Evolutionary conservation across 2,797 vertebrate species (phyloP), one percentile per base, ranked within the genome.

Genomic region (Leptatherina wallacei): DNA sequence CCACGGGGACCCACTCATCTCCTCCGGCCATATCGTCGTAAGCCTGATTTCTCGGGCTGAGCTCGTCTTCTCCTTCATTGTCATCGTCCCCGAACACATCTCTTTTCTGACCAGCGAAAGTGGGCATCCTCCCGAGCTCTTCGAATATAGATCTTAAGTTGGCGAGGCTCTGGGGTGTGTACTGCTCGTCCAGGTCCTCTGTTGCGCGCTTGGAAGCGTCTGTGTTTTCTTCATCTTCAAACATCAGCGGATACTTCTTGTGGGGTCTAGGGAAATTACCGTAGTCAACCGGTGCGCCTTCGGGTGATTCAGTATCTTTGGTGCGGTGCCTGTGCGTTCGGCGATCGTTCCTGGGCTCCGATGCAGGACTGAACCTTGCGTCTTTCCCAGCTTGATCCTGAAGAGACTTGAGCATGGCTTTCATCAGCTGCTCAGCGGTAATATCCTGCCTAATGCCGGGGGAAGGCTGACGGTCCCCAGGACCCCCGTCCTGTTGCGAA

Each of bases 81-180:
- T 96, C 95, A 7, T 97, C 96, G 2, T 96, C 95, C 7, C 95
- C 95, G 32, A 95, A 88, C 62, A 91, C 92, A 72, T 95, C 96
- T 76, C 96, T 95, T 84, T 98, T 98, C 80, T 95, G 95, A 67
- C 83, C 89, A 6, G 85, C 27, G 12, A 84, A 83, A 0, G 77
- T 89, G 0, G 96, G 95, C 92, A 98, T 95, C 84, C 96, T 97
- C 0, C 96, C 97, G 4, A 99, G 88, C 86, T 99, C 98, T 78
- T 98, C 96, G 63, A 99, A 99, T 86, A 99, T 97, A 0, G 98
- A 98, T 81, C 98, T 96, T 78, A 99, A 75, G 0, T 98, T 99
- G 74, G 97, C 97, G 0, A 99, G 96, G 83, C 96, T 98, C 88
- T 99, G 98, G 18, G 98, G 97, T 0, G 98, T 98, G 81, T 99